These are phyloP conservation scores for Nothobranchius furzeri DNA, from an alignment of 2,113 vertebrate genomes.

Conservation along the genomic window DNA sequence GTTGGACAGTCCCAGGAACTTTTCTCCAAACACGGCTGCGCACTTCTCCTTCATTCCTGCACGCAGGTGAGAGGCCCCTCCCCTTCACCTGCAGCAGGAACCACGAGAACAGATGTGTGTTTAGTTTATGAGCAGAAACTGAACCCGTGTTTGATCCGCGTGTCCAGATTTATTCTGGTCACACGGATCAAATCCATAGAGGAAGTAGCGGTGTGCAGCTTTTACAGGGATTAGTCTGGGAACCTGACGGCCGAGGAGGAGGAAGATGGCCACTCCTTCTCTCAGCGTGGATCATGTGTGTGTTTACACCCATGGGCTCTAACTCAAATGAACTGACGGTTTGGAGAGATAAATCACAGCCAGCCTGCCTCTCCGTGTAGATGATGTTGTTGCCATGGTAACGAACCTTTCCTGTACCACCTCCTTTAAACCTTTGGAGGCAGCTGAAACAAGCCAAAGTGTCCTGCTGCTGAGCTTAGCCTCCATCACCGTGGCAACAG, in stretches of 20 bases:
- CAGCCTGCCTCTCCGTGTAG: neutral
- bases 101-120: too few species aligned
- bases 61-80: conserved; percentile 85
- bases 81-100: neutral
- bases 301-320: neutral
- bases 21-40: conserved; percentile 95
- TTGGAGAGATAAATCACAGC: neutral
- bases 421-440: neutral
- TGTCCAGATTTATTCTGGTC: too few species aligned
- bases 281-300: neutral
- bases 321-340: neutral
- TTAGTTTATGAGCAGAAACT: too few species aligned
- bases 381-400: conserved; percentile 39
- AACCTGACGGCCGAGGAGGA: too few species aligned
- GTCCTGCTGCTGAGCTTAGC: conserved; percentile 11
- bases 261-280: too few species aligned
- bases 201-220: too few species aligned
- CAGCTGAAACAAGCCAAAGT: conserved; percentile 1
- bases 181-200: too few species aligned
- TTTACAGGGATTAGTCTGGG: too few species aligned
- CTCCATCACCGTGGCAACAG: neutral
- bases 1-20: conserved; percentile 95
- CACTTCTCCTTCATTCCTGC: conserved; percentile 97
- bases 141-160: too few species aligned
- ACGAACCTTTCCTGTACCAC: neutral